Percentiles rank a stretch among this genome's conserved stretches.
Conservation (phyloP, 2,797 vertebrate genomes). For the Pangasius mekongensis region DNA sequence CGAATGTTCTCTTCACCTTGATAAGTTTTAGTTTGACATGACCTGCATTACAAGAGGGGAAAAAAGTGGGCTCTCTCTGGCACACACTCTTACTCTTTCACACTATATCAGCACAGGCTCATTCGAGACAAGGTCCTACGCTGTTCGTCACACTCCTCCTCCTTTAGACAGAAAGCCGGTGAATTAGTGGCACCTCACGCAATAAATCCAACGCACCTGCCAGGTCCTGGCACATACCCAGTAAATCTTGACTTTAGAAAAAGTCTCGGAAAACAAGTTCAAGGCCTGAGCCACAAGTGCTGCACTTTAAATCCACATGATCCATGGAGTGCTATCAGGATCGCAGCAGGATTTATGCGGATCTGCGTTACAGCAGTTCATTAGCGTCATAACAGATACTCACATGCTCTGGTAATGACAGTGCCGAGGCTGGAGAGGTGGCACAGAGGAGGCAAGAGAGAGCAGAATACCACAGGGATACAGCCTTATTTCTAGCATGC, state of each 20-base stretch:
- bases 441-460: conserved; percentile 10
- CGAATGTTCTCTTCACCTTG: conserved; percentile 52
- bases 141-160: conserved; percentile 13
- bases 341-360: conserved; percentile 49
- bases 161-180: conserved; percentile 22
- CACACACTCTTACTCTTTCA: conserved; percentile 60
- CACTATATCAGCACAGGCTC: conserved; percentile 29
- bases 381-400: conserved; percentile 39
- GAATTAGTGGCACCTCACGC: conserved; percentile 33
- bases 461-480: conserved; percentile 8
- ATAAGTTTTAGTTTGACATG: conserved; percentile 55
- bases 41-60: conserved; percentile 36
- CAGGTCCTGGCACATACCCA: conserved; percentile 19
- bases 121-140: background rate
- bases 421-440: conserved; percentile 13
- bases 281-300: conserved; percentile 38
- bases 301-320: conserved; percentile 49
- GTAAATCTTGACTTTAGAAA: conserved; percentile 22
- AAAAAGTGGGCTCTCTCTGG: background rate
- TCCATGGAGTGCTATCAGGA: conserved; percentile 47
- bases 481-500: conserved; percentile 15
- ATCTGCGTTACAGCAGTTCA: conserved; percentile 44
- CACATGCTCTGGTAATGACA: conserved; percentile 35
- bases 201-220: conserved; percentile 35
- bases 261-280: conserved; percentile 43